A percentile compares a stretch with the other conserved stretches of the same genome.
Evolutionary conservation across 2,888 invertebrate species (phyloP).

Genomic region (Coenonympha arcania): DNA sequence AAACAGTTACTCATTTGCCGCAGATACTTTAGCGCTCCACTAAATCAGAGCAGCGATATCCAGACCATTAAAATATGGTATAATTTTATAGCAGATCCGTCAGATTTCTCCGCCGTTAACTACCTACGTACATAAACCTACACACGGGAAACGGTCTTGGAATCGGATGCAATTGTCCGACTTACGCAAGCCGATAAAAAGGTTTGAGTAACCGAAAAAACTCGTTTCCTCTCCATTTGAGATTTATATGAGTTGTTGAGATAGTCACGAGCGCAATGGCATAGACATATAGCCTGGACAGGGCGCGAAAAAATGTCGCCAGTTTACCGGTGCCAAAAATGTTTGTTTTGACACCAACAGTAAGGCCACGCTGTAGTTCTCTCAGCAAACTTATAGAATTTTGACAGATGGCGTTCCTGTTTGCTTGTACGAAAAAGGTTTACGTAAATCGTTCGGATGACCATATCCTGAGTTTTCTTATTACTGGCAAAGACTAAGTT

Average conservation of each 20-base stretch:
- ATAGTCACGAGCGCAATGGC: not conserved
- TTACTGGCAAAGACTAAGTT: not conserved
- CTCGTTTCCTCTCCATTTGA: not conserved
- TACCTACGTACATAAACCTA: not conserved
- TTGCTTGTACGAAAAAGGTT: too few species aligned
- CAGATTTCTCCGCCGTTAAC: conserved; percentile 4
- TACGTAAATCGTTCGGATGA: too few species aligned
- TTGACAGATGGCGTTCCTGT: too few species aligned
- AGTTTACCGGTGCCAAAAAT: too few species aligned
- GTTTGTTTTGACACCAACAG: too few species aligned
- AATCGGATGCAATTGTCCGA: not conserved
- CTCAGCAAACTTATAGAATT: too few species aligned
- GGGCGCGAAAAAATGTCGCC: too few species aligned
- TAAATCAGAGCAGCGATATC: not conserved
- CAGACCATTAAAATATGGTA: not conserved
- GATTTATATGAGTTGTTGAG: not conserved
- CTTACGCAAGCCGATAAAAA: conserved; percentile 8
- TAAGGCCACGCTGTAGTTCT: too few species aligned
- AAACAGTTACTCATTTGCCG: too few species aligned
- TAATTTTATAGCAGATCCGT: conserved; percentile 6
- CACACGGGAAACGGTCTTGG: not conserved
- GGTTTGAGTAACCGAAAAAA: not conserved
- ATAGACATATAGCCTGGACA: too few species aligned
- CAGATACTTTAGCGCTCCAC: not conserved
- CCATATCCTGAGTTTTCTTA: too few species aligned